Percentiles rank a stretch among this genome's conserved stretches.
Evolutionary conservation across 1,140 invertebrate species (phyloP).

Genomic region (Atta texana): DNA sequence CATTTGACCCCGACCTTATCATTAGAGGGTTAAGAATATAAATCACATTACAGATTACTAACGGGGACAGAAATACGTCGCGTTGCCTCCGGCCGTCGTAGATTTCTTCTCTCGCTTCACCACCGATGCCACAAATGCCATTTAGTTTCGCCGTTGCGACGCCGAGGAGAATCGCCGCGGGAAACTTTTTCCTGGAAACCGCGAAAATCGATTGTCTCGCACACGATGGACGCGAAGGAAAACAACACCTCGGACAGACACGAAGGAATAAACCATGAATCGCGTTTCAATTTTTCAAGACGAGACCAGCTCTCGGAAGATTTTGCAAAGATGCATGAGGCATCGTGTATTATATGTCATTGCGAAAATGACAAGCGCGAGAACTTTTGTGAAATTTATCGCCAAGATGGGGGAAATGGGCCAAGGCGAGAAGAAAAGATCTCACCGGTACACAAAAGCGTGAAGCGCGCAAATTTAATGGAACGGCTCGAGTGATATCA

Average conservation of each 20-base stretch:
- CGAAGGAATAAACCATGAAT: slow-evolving; percentile 43
- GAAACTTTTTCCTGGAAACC: background rate
- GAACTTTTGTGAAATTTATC: slow-evolving; percentile 57
- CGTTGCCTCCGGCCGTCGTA: background rate
- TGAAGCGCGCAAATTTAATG: slow-evolving; percentile 42
- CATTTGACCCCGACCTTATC: no score
- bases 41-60: background rate
- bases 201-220: slow-evolving; percentile 52
- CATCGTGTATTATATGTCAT: slow-evolving; percentile 52
- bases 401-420: slow-evolving; percentile 32
- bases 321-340: slow-evolving; percentile 55
- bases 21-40: slow-evolving; percentile 4
- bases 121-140: background rate
- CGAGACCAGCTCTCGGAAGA: slow-evolving; percentile 35
- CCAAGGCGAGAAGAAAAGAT: slow-evolving; percentile 37
- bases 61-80: background rate
- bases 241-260: slow-evolving; percentile 39
- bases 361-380: slow-evolving; percentile 54
- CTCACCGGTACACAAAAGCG: slow-evolving; percentile 23
- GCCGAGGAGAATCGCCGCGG: background rate
- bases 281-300: slow-evolving; percentile 52
- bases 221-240: slow-evolving; percentile 16
- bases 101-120: background rate
- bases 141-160: slow-evolving; percentile 23
- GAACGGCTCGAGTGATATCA: slow-evolving; percentile 20